Conservation (phyloP, 2,888 invertebrate species). For the Ectropis crepuscularia region DNA sequence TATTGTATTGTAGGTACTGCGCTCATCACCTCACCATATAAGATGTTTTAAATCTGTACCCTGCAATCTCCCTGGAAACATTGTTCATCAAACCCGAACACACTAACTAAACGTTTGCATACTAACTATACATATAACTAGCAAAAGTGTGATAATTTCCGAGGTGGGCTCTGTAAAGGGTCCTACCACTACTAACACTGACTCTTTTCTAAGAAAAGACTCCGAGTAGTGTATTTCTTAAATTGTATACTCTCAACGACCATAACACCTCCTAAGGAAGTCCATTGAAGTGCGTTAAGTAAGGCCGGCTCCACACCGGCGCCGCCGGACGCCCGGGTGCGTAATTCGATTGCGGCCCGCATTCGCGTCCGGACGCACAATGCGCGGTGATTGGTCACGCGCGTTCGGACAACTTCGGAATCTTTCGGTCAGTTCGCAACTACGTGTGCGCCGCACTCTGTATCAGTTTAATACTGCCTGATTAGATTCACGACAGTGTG, state of each 20-base stretch:
- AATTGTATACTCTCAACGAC: neutral
- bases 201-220: no score
- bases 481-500: slow-evolving; percentile 18
- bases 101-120: no score
- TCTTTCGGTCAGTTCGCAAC: slow-evolving; percentile 34
- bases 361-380: slow-evolving; percentile 55
- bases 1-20: no score
- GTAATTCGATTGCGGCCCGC: slow-evolving; percentile 50
- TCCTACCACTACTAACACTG: no score
- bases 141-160: no score
- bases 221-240: no score
- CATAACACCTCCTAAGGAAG: slow-evolving; percentile 8
- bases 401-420: slow-evolving; percentile 36
- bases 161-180: no score
- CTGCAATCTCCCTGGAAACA: no score
- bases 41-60: no score
- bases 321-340: slow-evolving; percentile 29
- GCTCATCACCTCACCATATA: no score
- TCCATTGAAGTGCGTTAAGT: slow-evolving; percentile 9
- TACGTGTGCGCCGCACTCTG: slow-evolving; percentile 30
- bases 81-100: no score
- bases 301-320: slow-evolving; percentile 45
- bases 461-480: slow-evolving; percentile 28
- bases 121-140: no score
- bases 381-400: slow-evolving; percentile 72